Percentiles rank a stretch among this genome's conserved stretches.
Conservation (phyloP, 2,113 vertebrate species). For the Thamnophis sirtalis region DNA sequence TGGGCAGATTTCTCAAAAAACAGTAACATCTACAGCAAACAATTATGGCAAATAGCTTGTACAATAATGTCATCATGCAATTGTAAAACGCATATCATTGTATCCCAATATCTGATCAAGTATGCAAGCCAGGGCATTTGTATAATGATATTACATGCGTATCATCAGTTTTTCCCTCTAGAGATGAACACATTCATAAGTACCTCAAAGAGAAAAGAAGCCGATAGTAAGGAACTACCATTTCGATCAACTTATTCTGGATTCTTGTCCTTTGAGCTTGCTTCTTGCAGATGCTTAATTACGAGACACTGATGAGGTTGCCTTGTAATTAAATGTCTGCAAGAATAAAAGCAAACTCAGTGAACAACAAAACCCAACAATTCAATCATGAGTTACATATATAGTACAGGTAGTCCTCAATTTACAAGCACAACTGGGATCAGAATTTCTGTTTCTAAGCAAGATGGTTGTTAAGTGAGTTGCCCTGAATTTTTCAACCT, state of each 20-base stretch:
- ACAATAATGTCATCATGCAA: not conserved
- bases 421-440: not conserved
- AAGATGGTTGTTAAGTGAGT: not conserved
- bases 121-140: not conserved
- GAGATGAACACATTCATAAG: not conserved
- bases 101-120: not conserved
- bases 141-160: not conserved
- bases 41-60: not conserved
- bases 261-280: not conserved
- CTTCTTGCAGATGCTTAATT: not conserved
- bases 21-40: not conserved
- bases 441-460: not conserved
- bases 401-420: not conserved
- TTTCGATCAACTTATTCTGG: not conserved
- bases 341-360: not conserved
- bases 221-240: not conserved
- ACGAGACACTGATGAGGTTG: not conserved
- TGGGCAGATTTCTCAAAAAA: not conserved
- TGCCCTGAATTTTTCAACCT: not conserved
- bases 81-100: not conserved
- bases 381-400: not conserved
- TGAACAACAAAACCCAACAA: not conserved
- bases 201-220: not conserved
- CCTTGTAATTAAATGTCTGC: not conserved
- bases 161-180: not conserved